Base-by-base conservation (phyloP, 1,140 invertebrate genomes). In the Antheraea mylitta region DNA sequence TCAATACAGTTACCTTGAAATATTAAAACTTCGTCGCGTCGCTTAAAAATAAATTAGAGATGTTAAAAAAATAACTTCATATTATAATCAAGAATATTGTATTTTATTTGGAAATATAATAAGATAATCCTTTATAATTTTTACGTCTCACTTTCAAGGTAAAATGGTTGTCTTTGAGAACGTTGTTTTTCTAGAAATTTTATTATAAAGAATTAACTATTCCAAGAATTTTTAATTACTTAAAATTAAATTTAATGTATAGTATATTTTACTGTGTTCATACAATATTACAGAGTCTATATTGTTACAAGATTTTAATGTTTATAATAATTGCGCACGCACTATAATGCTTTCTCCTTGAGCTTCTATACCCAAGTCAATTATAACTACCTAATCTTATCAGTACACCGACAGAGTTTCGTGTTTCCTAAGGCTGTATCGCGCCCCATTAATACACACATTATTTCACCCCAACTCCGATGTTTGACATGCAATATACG, bases 61-160 rank as follows among this genome's bases (percentile, higher is more conserved):
- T 53, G 5, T 53, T 42, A 42, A 42, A 42, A 42, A 53, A 53
- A 53, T 13, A 53, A 16, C 45, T 42, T 9, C 11, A 11, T 42
- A 42, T 42, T 42, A 42, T 42, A 42, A 42, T 42, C 7, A 7
- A 42, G 38, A 42, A 61, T 36, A 61, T 58, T 45, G 5, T 66
- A 58, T 67, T 69, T 67, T 76, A 37, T 68, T 69, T 66, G 10
- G 8, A 37, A 37, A 64, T 30, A 7, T 10, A 36, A 42, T 18
- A 64, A 18, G 18, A 38, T 42, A 64, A 64, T 19, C 66, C 58
- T 62, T 69, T 73, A 71, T 73, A 64, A 71, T 72, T 73, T 77
- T 71, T 72, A 81, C 78, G 80, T 82, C 82, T 83, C 82, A 85
- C 81, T 81, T 81, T 79, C 81, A 85, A 85, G 80, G 81, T 82